Evolutionary conservation across 2,888 invertebrate species (phyloP), one percentile per base, ranked within the genome.

Genomic region (Gerris lacustris): DNA sequence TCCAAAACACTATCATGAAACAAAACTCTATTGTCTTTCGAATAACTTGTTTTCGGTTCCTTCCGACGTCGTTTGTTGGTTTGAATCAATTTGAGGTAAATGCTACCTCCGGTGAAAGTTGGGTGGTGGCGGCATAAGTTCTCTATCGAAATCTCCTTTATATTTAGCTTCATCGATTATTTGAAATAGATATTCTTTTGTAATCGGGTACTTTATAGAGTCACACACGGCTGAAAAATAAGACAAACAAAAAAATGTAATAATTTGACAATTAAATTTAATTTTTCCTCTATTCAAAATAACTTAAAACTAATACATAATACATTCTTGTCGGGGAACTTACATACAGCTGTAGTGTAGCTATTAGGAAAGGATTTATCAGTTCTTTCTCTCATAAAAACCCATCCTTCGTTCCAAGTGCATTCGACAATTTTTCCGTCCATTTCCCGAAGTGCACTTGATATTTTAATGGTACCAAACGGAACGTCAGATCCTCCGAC

Each of bases 371-470:
- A 92, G 0, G 94, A 93, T 82, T 99, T 99, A 81, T 99, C 99
- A 0, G 92, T 95, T 75, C 99, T 84, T 80, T 96, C 93, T 72
- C 98, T 85, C 93, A 99, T 92, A 79, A 92, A 96, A 69, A 88
- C 86, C 99, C 99, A 99, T 75, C 86, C 83, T 73, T 94, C 92
- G 15, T 15, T 55, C 77, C 82, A 88, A 77, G 88, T 90, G 81
- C 99, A 99, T 83, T 99, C 99, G 69, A 99, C 87, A 71, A 99
- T 99, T 82, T 97, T 96, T 77, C 91, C 90, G 82, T 99, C 86
- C 68, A 92, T 83, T 62, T 90, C 86, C 76, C 87, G 88, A 6
- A 96, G 79, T 1, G 86, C 85, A 79, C 91, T 94, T 0, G 87
- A 90, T n/a, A 88, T 85, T 80, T 89, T 90, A 82, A 96, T 93